phyloP scores from a whole-genome alignment of 2,113 vertebrate genomes.

The Hepsetus odoe region DNA sequence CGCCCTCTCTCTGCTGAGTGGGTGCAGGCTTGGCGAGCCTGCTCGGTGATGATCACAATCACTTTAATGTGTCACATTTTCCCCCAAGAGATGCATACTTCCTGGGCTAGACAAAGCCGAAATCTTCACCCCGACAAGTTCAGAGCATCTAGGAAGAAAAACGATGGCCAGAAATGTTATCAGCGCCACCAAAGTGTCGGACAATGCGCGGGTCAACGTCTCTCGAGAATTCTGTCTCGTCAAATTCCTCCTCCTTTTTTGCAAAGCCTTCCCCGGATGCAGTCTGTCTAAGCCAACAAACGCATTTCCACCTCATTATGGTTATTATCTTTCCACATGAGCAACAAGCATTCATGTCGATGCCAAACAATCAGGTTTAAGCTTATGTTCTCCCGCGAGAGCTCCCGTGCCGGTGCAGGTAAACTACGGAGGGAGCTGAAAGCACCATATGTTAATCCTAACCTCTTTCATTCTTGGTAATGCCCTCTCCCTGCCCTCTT shows the following conservation, averaged over 20 bases:
- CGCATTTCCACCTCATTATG: constrained; percentile 3
- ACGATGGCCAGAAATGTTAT: neutral
- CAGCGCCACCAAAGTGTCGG: neutral
- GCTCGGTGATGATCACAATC: constrained; percentile 47
- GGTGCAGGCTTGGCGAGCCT: constrained; percentile 16
- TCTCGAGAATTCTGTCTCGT: neutral
- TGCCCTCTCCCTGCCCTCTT: too few species aligned
- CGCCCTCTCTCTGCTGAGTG: constrained; percentile 36
- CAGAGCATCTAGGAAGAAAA: constrained; percentile 52
- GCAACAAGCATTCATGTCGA: neutral
- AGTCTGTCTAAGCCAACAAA: neutral
- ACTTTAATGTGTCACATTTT: constrained; percentile 38
- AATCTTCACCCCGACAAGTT: constrained; percentile 6
- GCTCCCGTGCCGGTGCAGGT: too few species aligned
- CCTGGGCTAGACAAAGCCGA: constrained; percentile 25
- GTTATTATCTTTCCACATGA: neutral
- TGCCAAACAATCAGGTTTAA: neutral
- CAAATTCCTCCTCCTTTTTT: neutral
- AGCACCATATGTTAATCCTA: neutral
- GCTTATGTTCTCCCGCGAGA: neutral
- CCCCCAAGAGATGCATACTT: constrained; percentile 36
- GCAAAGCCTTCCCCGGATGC: neutral
- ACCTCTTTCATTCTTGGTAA: too few species aligned
- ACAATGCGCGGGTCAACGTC: neutral
- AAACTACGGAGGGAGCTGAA: too few species aligned